Evolutionary conservation across 2,797 vertebrate genomes (phyloP), one percentile per base, ranked within the genome.

Genomic region (Phrynocephalus guinanensis): DNA sequence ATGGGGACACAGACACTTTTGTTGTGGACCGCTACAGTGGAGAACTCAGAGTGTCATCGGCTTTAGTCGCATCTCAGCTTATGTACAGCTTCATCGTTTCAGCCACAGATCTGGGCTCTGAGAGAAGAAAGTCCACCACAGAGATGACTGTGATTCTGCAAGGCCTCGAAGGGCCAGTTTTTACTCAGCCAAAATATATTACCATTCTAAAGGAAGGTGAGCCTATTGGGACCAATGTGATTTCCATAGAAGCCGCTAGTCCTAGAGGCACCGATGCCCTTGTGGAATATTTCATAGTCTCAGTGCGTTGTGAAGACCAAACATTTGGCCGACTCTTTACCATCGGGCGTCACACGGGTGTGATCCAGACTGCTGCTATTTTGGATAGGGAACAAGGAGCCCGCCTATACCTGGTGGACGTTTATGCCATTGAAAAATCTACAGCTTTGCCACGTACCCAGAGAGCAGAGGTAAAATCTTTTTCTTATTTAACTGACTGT

Each of bases 281-380:
- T 87, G 98, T 99, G 98, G 99, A 99, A 95, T 99, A 99, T 95
- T 99, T 98, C 91, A 99, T 99, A 0, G 98, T 99, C 90, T 98
- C 98, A 0, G 98, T 99, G 1, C 98, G 97, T 1, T 98, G 98
- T 0, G 97, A 97, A 1, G 98, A 98, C 2, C 98, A 96, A 93
- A 95, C 97, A 0, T 97, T 97, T 0, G 99, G 99, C 0, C 98
- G 99, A 68, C 98, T 99, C 93, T 99, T 99, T 94, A 98, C 98
- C 88, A 98, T 99, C 0, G 99, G 98, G 10, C 98, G 98, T 33
- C 98, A 93, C 85, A 97, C 96, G 0, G 99, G 99, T 67, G 93
- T 98, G 90, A 98, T 99, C 92, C 99, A 99, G 96, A 99, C 99
- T 0, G 98, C 98, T 1, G 98, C 98, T 3, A 97, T 99, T 86